Evolutionary conservation across 2,113 vertebrate genomes (phyloP), one percentile per base, ranked within the genome.

Genomic region (Antennarius striatus): DNA sequence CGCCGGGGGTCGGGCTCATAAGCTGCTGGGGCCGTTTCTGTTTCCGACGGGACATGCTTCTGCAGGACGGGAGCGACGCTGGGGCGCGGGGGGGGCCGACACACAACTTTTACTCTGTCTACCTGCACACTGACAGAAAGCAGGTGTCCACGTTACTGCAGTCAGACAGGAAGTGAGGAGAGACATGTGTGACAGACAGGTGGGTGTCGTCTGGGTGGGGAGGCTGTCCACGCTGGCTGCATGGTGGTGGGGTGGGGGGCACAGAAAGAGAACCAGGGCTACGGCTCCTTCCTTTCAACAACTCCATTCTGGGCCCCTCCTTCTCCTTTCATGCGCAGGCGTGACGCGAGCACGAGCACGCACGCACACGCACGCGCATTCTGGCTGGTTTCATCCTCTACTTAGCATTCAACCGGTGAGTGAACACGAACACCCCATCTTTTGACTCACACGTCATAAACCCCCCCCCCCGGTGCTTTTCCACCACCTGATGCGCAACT

Each of bases 351-450:
- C 83, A 73, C 60, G 75, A 63, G 75, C 77, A 80, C 81, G 77
- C 80, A 83, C 54, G 68, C 75, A 82, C 73, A 82, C 83, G 81
- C 81, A 88, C 91, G 89, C 88, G 83, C 78, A 82, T 84, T 88
- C 90, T 92, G 90, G 22, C 22, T 22, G 22, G 22, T 22, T 91
- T 90, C 91, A 88, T 81, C 83, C 63, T 67, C 88, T 88, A 88
- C 86, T 93, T 93, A 90, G 86, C 91, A 93, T 93, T 92, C 91
- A 91, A 91, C 92, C 89, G 82, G 90, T 73, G 86, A 90, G 83
- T 82, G 85, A 85, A 91, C 88, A 7, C 42, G 22, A 22, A 22
- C 22, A 83, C 85, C 82, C 86, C 69, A 81, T 86, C 85, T 86
- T 90, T 90, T 80, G 12, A 22, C 22, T 22, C 22, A 1, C 22